Evolutionary conservation across 1,140 invertebrate species (phyloP), one percentile per base, ranked within the genome.

Genomic region (Drusus annulatus): DNA sequence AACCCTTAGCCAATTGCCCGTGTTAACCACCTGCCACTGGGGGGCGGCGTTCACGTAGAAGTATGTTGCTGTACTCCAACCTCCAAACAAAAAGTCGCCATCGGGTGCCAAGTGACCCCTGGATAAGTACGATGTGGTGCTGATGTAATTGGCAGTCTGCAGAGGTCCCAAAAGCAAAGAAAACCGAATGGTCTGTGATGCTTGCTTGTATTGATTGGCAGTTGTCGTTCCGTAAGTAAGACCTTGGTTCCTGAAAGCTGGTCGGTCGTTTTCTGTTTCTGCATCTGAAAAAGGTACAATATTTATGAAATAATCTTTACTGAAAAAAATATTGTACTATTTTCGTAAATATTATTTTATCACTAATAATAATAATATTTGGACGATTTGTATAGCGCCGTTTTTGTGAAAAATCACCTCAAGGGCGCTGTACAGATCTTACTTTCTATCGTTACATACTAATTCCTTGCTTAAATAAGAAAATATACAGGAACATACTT

Each of bases 11-110:
- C 92, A 93, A 79, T 92, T 92, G 7, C 88, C 88, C 15, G 82
- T 86, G 83, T 93, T 93, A 78, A 93, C 90, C 10, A 84, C 85
- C 76, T 90, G 88, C 91, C 92, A 93, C 82, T 93, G 91, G 10
- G 91, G 91, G 0, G 89, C 90, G 0, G 87, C 87, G 82, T 93
- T 93, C 3, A 92, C 81, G 75, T 90, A 92, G 81, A 89, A 91
- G 74, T 90, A 91, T 0, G 88, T 90, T 0, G 87, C 84, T 10
- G 80, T 84, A 21, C 90, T 87, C 77, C 87, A 85, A 0, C 84
- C 45, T 3, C 86, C 88, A 52, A 87, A 88, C 36, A 91, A 81
- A 60, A 89, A 90, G 75, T 92, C 91, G 5, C 84, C 86, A 80
- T 89, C 90, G 0, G 90, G 88, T 0, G 85, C 78, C 31, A 91